Conservation (phyloP, 2,113 vertebrate species). For the Leptosomus discolor region DNA sequence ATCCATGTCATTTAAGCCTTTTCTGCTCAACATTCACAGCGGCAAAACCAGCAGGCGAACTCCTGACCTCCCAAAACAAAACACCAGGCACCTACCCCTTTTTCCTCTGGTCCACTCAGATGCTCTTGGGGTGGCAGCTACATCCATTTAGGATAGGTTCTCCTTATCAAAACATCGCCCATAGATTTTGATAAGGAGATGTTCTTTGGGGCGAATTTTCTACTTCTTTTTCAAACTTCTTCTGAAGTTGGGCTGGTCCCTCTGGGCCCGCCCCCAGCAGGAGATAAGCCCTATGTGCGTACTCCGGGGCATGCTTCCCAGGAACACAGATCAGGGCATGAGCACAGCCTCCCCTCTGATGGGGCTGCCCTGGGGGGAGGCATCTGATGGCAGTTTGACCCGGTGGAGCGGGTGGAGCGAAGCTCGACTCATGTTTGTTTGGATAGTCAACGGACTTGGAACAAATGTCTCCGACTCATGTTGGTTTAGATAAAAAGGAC, state of each 20-base stretch:
- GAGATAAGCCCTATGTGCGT: background rate
- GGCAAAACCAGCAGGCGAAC: constrained; percentile 15
- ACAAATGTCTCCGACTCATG: constrained; percentile 30
- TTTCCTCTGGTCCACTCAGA: background rate
- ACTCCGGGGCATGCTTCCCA: accelerated
- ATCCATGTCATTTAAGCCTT: background rate
- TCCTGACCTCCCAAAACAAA: background rate
- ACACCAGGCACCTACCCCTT: background rate
- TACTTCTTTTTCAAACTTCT: background rate
- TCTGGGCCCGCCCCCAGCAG: background rate
- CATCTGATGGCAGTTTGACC: constrained; percentile 19
- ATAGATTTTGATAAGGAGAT: background rate
- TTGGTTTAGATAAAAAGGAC: constrained; percentile 50
- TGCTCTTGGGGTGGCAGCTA: background rate
- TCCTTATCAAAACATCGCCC: background rate
- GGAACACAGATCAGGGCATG: accelerated
- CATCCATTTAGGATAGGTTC: background rate
- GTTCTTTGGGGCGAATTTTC: background rate
- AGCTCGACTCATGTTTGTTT: constrained; percentile 27
- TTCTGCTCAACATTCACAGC: background rate
- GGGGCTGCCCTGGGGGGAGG: background rate
- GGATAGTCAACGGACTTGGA: constrained; percentile 50
- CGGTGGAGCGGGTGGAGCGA: background rate
- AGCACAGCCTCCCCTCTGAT: background rate
- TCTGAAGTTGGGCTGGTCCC: background rate